Evolutionary conservation across 2,888 invertebrate genomes (phyloP), one percentile per base, ranked within the genome.

Genomic region (Mesorhabditis sp.): DNA sequence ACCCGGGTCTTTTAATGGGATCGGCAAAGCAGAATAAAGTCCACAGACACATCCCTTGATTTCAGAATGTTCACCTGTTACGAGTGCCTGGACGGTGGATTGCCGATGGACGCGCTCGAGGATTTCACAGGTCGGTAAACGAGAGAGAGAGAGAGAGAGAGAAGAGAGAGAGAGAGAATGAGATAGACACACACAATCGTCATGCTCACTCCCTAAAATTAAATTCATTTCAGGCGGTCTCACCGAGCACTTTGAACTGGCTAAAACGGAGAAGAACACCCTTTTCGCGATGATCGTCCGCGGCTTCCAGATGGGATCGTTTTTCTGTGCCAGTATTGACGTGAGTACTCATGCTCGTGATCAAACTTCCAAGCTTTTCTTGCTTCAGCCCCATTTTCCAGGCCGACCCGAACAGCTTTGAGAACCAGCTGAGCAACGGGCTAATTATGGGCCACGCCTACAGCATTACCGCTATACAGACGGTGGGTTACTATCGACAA

Each of bases 101-200:
- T 94, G 0, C 95, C 96, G 0, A 93, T 94, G 84, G 98, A 98
- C 86, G 98, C 97, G 0, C 94, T 98, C 93, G 96, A 96, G 87
- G 98, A 98, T 88, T 97, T 98, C 87, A 97, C 97, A 0, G 89
- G 58, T 50, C 28, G 28, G 28, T 28, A 28, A 28, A 28, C 28
- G 28, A 28, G 28, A 28, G 28, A 28, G 28, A 28, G 28, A 28
- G 28, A 28, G 28, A 28, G 28, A 28, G 28, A 28, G 28, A 28
- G 28, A 28, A 28, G 28, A 28, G 28, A 28, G 28, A 28, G 28
- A 28, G 28, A 28, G 28, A 28, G 28, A 28, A n/a, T n/a, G 28
- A 28, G 28, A 28, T n/a, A n/a, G n/a, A n/a, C n/a, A n/a, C n/a
- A n/a, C n/a, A n/a, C n/a, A n/a, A n/a, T n/a, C n/a, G n/a, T n/a